Evolutionary conservation across 2,113 vertebrate genomes (phyloP).

Genomic region (Struthio camelus): DNA sequence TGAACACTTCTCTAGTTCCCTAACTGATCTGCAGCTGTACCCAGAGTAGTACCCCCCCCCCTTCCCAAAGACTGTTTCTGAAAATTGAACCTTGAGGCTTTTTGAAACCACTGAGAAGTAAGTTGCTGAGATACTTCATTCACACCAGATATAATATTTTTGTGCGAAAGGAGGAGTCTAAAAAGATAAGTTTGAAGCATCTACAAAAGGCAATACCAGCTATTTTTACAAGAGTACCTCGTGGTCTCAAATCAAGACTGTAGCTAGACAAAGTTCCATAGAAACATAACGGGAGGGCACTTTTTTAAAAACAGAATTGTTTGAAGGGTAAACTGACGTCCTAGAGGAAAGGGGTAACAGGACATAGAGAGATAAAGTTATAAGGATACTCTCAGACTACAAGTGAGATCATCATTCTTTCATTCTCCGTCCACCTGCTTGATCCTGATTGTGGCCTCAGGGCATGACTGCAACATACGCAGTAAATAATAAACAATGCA

Average conservation of each 20-base stretch:
- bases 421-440: neutral
- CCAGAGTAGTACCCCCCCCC: fast-evolving
- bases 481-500: constrained; percentile 16
- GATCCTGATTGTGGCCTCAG: neutral
- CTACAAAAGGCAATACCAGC: neutral
- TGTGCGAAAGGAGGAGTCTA: neutral
- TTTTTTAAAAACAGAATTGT: neutral
- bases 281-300: neutral
- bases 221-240: neutral
- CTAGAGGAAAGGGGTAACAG: neutral
- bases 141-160: neutral
- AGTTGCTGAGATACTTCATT: neutral
- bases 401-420: neutral
- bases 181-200: neutral
- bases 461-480: neutral
- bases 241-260: neutral
- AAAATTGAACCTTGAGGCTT: neutral
- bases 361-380: neutral
- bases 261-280: neutral
- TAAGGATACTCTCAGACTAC: neutral
- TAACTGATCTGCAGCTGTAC: neutral
- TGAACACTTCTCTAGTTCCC: neutral
- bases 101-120: neutral
- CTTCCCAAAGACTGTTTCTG: neutral
- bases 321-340: neutral